Conservation (phyloP, 2,888 invertebrate species). For the Drosophila greeni region DNA sequence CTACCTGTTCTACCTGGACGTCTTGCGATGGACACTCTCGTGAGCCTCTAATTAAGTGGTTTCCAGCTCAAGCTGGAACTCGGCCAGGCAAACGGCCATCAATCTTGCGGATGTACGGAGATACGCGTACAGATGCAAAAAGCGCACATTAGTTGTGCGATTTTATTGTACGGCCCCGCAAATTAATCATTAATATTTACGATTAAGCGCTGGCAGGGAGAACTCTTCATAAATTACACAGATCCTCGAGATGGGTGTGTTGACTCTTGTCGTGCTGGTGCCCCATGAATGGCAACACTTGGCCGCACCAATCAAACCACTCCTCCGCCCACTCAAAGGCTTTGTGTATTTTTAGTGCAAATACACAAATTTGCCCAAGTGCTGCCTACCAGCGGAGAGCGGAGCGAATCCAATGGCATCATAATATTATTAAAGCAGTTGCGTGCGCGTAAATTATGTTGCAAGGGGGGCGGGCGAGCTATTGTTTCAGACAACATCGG, state of each 20-base stretch:
- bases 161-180: slow-evolving; percentile 44
- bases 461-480: background rate
- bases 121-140: slow-evolving; percentile 7
- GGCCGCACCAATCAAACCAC: slow-evolving; percentile 53
- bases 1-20: slow-evolving; percentile 22
- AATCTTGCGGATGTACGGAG: slow-evolving; percentile 53
- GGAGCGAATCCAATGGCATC: slow-evolving; percentile 62
- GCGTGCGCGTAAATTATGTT: slow-evolving; percentile 12
- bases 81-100: slow-evolving; percentile 43
- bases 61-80: slow-evolving; percentile 14
- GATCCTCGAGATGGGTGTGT: slow-evolving; percentile 42
- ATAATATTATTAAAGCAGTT: slow-evolving; percentile 60
- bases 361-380: slow-evolving; percentile 66
- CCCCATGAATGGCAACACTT: slow-evolving; percentile 69
- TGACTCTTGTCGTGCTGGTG: slow-evolving; percentile 59
- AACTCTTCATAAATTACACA: slow-evolving; percentile 60
- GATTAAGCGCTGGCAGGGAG: slow-evolving; percentile 44
- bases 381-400: slow-evolving; percentile 30
- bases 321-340: slow-evolving; percentile 21
- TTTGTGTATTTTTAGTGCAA: slow-evolving; percentile 65
- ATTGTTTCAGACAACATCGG: slow-evolving; percentile 7
- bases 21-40: slow-evolving; percentile 35
- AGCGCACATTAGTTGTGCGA: slow-evolving; percentile 24
- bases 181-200: slow-evolving; percentile 72
- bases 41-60: slow-evolving; percentile 64